Conservation (phyloP, 37 sponge, comb jelly and placozoan species). For the Haliclona indistincta region DNA sequence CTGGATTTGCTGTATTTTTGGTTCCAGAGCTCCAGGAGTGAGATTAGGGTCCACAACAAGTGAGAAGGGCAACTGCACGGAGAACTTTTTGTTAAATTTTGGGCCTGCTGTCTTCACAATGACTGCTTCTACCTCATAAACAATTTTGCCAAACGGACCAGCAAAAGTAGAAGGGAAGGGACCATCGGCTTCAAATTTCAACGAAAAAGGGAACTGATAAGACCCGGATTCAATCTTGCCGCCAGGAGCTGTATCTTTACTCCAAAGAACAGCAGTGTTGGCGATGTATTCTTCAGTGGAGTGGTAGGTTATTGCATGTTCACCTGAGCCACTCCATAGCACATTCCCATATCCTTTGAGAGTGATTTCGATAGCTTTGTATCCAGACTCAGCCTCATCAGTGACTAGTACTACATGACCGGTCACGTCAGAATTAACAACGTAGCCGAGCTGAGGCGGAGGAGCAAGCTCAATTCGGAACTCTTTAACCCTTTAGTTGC, state of each 20-base stretch:
- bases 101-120: slow-evolving; percentile 31
- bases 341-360: slow-evolving; percentile 43
- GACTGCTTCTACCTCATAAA: slow-evolving; percentile 48
- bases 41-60: slow-evolving; percentile 45
- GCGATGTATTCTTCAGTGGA: slow-evolving; percentile 27
- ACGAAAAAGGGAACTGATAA: slow-evolving; percentile 33
- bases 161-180: slow-evolving; percentile 20
- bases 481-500: too few species aligned
- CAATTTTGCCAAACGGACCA: slow-evolving; percentile 37
- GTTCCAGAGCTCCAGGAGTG: slow-evolving; percentile 14
- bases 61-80: slow-evolving; percentile 29
- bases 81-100: slow-evolving; percentile 43
- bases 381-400: too few species aligned
- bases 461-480: too few species aligned
- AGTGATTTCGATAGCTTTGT: too few species aligned
- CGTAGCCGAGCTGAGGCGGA: too few species aligned
- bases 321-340: slow-evolving; percentile 52
- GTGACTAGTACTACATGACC: too few species aligned
- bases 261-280: slow-evolving; percentile 25
- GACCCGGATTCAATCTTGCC: slow-evolving; percentile 27
- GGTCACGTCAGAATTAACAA: too few species aligned
- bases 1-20: slow-evolving; percentile 16
- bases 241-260: slow-evolving; percentile 6
- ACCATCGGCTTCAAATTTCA: background rate
- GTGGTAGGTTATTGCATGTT: slow-evolving; percentile 29